phyloP scores from a whole-genome alignment of 2,113 vertebrate genomes.

The Antennarius striatus region DNA sequence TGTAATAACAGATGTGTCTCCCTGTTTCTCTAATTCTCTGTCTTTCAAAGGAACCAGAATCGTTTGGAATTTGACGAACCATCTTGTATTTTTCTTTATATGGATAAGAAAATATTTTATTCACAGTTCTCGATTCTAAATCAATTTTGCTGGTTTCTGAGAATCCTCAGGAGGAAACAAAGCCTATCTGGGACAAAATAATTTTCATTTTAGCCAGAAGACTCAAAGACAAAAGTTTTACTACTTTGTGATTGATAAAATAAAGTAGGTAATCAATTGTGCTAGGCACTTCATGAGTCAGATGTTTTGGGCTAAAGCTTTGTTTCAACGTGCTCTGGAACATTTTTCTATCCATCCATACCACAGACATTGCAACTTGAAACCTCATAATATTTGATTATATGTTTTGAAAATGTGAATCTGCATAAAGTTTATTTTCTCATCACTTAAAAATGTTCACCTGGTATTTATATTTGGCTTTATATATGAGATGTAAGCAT shows the following conservation, averaged over 20 bases:
- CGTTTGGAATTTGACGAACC: constrained; percentile 29
- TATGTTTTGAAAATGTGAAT: too few species aligned
- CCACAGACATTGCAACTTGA: too few species aligned
- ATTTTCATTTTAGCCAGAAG: constrained; percentile 31
- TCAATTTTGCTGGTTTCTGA: constrained; percentile 15
- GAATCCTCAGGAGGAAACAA: constrained; percentile 18
- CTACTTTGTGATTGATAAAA: constrained; percentile 36
- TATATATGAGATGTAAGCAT: too few species aligned
- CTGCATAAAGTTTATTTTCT: too few species aligned
- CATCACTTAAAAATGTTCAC: too few species aligned
- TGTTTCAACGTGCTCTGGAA: too few species aligned
- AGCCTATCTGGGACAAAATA: constrained; percentile 22
- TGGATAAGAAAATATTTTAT: constrained; percentile 10
- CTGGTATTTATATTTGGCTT: too few species aligned
- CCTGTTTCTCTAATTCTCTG: background rate
- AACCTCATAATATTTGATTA: too few species aligned
- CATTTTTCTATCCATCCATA: too few species aligned
- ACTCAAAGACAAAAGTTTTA: constrained; percentile 3
- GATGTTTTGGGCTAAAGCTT: constrained; percentile 2
- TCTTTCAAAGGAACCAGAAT: background rate
- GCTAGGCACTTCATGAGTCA: constrained; percentile 21
- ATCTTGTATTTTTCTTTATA: constrained; percentile 4
- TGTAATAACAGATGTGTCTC: constrained; percentile 70
- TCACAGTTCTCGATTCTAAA: background rate
- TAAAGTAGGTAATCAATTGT: constrained; percentile 20